phyloP scores from a whole-genome alignment of 2,113 vertebrate genomes.

The Myrmophylax atrothorax region DNA sequence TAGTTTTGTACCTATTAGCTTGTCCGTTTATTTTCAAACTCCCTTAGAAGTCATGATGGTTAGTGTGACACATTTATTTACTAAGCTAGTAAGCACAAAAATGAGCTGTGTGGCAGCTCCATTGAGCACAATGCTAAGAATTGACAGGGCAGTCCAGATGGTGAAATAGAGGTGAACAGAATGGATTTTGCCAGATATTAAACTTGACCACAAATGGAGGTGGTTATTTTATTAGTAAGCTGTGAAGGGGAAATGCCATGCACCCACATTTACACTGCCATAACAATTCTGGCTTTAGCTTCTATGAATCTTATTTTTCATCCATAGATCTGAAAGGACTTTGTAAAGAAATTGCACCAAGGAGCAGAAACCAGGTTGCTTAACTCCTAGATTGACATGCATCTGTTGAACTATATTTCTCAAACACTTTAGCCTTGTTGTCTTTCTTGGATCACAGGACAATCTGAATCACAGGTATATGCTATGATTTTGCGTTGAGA shows the following conservation, averaged over 20 bases:
- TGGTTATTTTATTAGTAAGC: conserved; percentile 38
- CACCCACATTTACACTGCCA: conserved; percentile 20
- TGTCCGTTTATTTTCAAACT: background rate
- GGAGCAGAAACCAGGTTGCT: background rate
- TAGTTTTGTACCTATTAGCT: conserved; percentile 34
- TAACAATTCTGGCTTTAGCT: conserved; percentile 30
- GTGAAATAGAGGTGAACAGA: conserved; percentile 55
- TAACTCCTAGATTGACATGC: background rate
- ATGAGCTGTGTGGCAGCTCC: conserved; percentile 52
- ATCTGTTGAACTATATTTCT: background rate
- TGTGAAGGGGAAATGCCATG: conserved; percentile 30
- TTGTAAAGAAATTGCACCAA: background rate
- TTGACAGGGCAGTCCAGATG: conserved; percentile 23
- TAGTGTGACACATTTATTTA: conserved; percentile 59
- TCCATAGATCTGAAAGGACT: background rate
- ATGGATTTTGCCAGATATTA: conserved; percentile 53
- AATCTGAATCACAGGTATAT: background rate
- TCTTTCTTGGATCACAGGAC: background rate
- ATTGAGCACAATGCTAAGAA: conserved; percentile 52
- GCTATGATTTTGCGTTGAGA: background rate
- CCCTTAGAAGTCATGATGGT: conserved; percentile 44
- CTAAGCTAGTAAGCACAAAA: conserved; percentile 46
- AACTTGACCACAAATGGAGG: conserved; percentile 42
- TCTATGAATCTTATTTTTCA: conserved; percentile 1
- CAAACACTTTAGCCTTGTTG: background rate